phyloP scores from a whole-genome alignment of 2,888 invertebrate genomes.

The Leptinotarsa rubiginosa region DNA sequence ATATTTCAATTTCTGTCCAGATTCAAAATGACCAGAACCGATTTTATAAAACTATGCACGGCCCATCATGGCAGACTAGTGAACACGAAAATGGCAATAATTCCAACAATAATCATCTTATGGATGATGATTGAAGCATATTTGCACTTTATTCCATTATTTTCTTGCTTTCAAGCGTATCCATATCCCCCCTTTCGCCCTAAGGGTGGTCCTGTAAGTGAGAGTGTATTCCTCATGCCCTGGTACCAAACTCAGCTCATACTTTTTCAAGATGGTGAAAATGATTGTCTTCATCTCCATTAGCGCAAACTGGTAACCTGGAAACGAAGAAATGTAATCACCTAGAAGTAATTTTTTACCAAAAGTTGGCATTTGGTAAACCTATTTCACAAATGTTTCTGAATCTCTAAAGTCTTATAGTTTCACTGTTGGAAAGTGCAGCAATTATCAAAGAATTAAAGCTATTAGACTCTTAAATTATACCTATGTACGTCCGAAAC shows the following conservation, averaged over 20 bases:
- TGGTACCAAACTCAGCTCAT: constrained; percentile 66
- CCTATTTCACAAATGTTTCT: no score
- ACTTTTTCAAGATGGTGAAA: constrained; percentile 68
- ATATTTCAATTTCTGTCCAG: no score
- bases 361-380: no score
- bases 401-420: no score
- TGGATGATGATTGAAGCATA: background rate
- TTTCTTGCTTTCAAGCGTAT: constrained; percentile 66
- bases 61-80: background rate
- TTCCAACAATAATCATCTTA: background rate
- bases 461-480: no score
- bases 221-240: constrained; percentile 68
- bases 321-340: constrained; percentile 22
- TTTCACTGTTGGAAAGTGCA: no score
- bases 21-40: no score
- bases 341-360: no score
- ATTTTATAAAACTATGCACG: no score
- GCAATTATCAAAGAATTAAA: no score
- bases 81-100: background rate
- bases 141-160: background rate
- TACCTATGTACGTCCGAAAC: no score
- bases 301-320: constrained; percentile 72
- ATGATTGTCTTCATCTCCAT: constrained; percentile 73
- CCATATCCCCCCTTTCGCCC: constrained; percentile 72
- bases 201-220: constrained; percentile 69